A percentile compares a stretch with the other conserved stretches of the same genome.
phyloP scores from a whole-genome alignment of 2,113 vertebrate genomes.

The Merops nubicus region DNA sequence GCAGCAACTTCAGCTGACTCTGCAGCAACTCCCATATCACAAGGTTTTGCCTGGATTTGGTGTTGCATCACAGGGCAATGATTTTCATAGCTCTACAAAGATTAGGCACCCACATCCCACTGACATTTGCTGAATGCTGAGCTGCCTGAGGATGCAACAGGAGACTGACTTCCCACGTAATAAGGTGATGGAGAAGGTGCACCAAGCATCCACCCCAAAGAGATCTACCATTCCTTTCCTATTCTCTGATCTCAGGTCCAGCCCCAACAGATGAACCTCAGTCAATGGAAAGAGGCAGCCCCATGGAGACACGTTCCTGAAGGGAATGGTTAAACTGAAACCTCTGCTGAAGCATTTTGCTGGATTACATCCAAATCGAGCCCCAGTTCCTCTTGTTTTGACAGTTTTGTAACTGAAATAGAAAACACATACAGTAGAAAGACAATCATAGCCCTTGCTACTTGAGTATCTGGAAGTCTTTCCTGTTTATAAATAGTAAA shows the following conservation, averaged over 20 bases:
- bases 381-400: slow-evolving; percentile 69
- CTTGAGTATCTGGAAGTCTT: slow-evolving; percentile 69
- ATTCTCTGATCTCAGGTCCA: not conserved
- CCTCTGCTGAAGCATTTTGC: not conserved
- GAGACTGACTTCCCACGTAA: not conserved
- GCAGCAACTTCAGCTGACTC: not conserved
- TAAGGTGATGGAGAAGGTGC: not conserved
- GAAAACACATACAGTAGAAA: slow-evolving; percentile 67
- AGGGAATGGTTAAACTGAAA: not conserved
- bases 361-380: not conserved
- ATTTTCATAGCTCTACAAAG: not conserved
- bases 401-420: slow-evolving; percentile 71
- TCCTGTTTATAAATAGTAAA: slow-evolving; percentile 72
- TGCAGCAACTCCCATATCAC: not conserved
- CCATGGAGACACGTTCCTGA: not conserved
- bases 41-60: not conserved
- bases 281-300: not conserved
- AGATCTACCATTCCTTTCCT: too few species aligned
- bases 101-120: not conserved
- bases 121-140: not conserved
- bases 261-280: not conserved
- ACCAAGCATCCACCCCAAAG: not conserved
- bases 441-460: slow-evolving; percentile 67
- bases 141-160: not conserved
- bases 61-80: not conserved